Percentiles rank a stretch among this genome's conserved stretches.
phyloP scores from a whole-genome alignment of 2,888 invertebrate species.

The Rotaria socialis region DNA sequence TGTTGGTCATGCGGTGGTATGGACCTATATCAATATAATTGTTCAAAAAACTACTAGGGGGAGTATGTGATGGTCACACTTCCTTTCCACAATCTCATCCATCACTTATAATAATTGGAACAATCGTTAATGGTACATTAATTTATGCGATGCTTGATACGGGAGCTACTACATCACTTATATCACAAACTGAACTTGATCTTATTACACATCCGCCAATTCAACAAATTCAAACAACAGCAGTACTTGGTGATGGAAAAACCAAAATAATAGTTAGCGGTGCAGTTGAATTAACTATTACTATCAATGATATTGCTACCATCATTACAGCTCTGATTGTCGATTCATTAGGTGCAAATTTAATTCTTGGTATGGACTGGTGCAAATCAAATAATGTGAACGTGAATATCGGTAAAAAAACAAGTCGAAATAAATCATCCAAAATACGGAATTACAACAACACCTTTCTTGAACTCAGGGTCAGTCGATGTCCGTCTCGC shows the following conservation, averaged over 20 bases:
- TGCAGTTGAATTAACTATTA: background rate
- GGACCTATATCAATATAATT: conserved; percentile 1
- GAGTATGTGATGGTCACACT: background rate
- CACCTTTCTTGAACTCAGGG: background rate
- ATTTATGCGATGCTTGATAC: too few relatives aligned
- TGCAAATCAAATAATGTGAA: background rate
- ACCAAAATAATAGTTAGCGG: background rate
- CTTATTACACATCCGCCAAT: background rate
- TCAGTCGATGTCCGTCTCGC: background rate
- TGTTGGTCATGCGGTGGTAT: conserved; percentile 21
- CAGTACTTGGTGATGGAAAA: conserved; percentile 8
- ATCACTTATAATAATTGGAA: conserved; percentile 5
- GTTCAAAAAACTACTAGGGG: conserved; percentile 32
- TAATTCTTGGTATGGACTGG: conserved; percentile 25
- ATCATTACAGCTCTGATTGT: background rate
- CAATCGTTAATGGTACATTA: background rate
- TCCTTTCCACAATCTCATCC: background rate
- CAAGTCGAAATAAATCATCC: conserved; percentile 18
- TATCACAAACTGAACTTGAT: background rate
- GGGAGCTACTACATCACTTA: background rate
- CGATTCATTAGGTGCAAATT: background rate
- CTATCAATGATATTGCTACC: conserved; percentile 2
- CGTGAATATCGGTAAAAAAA: background rate
- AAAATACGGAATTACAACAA: background rate
- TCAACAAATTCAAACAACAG: background rate